These are phyloP conservation scores for Bucco capensis DNA, from an alignment of 2,113 vertebrate species.

Conservation along the genomic window DNA sequence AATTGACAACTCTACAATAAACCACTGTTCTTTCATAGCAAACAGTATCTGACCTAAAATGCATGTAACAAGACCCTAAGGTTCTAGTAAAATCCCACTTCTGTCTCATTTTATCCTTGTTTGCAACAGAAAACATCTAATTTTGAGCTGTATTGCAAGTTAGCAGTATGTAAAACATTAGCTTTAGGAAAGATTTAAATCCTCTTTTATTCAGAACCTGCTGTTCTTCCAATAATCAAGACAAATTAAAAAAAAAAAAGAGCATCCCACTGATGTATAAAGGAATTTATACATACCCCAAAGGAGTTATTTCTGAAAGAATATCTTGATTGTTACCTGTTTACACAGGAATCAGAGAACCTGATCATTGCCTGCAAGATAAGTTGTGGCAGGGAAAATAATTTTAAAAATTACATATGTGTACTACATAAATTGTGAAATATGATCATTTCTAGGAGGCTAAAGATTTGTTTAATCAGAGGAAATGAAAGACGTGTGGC, in stretches of 20 bases:
- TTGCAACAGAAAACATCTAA: conserved; percentile 72
- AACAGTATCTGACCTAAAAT: conserved; percentile 79
- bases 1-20: conserved; percentile 89
- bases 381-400: not conserved
- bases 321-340: conserved; percentile 12
- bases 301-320: conserved; percentile 9
- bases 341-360: not conserved
- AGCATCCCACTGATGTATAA: not conserved
- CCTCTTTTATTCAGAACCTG: conserved; percentile 32
- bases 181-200: conserved; percentile 52
- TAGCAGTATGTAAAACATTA: conserved; percentile 54
- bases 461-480: not conserved
- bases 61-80: conserved; percentile 80
- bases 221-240: conserved; percentile 55
- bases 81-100: conserved; percentile 76
- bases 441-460: not conserved
- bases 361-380: not conserved
- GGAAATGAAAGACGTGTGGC: not conserved
- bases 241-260: conserved; percentile 22
- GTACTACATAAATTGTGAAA: not conserved
- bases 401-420: not conserved
- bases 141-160: conserved; percentile 67
- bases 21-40: conserved; percentile 78
- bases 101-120: conserved; percentile 79
- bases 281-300: conserved; percentile 22